These are phyloP conservation scores for Antrozous pallidus DNA, from an alignment of 2,797 vertebrate genomes.

Conservation along the genomic window DNA sequence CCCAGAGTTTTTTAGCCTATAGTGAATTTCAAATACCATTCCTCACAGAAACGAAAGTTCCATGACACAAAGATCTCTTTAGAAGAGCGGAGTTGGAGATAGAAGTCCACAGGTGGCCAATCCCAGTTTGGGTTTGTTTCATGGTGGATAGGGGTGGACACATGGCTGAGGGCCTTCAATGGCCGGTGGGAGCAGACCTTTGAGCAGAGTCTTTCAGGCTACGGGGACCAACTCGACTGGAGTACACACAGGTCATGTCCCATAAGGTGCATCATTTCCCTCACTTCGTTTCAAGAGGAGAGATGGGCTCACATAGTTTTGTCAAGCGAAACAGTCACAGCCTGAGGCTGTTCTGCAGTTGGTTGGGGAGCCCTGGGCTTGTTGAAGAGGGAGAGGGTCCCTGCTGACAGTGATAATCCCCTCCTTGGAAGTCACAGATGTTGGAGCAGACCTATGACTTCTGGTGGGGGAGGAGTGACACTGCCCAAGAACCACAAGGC, in stretches of 20 bases:
- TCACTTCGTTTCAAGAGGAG: neutral
- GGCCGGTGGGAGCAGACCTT: rapidly evolving
- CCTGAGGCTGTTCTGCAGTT: neutral
- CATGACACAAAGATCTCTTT: neutral
- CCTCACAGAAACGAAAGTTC: neutral
- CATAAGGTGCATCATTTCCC: neutral
- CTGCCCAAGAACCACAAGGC: neutral
- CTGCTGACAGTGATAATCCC: neutral
- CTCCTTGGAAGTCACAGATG: neutral
- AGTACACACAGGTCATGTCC: neutral
- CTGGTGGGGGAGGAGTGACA: neutral
- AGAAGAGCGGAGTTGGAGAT: neutral
- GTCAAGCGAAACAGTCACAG: neutral
- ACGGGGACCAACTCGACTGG: too few species aligned
- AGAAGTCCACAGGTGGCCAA: neutral
- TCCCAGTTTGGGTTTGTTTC: neutral
- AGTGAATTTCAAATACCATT: neutral
- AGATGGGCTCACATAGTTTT: neutral
- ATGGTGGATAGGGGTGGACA: neutral
- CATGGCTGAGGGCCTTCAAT: neutral
- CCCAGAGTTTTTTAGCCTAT: neutral
- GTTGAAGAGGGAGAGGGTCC: neutral
- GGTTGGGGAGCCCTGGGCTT: neutral
- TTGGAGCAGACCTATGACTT: neutral
- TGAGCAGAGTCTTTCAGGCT: neutral